Evolutionary conservation across 2,888 invertebrate genomes (phyloP), one percentile per base, ranked within the genome.

Genomic region (Chloroclystis v-ata): DNA sequence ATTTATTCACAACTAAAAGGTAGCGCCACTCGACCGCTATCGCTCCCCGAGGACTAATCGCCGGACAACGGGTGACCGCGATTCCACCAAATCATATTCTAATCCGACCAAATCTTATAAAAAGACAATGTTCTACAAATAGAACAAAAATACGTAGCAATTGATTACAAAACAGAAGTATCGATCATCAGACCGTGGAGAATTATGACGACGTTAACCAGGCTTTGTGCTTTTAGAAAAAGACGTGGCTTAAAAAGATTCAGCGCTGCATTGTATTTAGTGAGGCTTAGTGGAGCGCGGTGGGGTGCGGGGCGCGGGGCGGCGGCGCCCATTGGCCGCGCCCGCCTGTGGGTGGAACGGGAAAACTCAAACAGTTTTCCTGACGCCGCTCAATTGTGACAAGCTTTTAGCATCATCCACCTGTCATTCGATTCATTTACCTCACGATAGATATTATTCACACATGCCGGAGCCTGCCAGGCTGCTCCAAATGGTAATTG

Each of bases 1-100:
- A 86, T 82, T 71, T 86, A 86, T 86, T 78, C 86, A 72, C 69
- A 84, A 85, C 85, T 82, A 84, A 86, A 84, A 83, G 85, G 82
- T 70, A 74, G 63, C 64, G 63, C 57, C 67, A 63, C 64, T 56
- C 56, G 24, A 58, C 43, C 54, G 56, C 53, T 67, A 82, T 78
- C 50, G 71, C 62, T 59, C 84, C 78, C 82, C 28, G 54, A 67
- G 75, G 84, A 66, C 61, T 74, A 52, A 80, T 82, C 69, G 62
- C 59, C 54, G 77, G 77, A 70, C 78, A 62, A 52, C 72, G 73
- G 75, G 80, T 79, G 82, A 73, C 76, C 77, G 63, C 65, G 52
- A 59, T 52, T 54, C 49, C 56, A 54, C 57, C 66, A 65, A 64
- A 68, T 65, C 59, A 62, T 63, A 61, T 61, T 69, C 56, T 65